These are phyloP conservation scores for Geococcyx californianus DNA, from an alignment of 2,113 vertebrate species.

Conservation along the genomic window DNA sequence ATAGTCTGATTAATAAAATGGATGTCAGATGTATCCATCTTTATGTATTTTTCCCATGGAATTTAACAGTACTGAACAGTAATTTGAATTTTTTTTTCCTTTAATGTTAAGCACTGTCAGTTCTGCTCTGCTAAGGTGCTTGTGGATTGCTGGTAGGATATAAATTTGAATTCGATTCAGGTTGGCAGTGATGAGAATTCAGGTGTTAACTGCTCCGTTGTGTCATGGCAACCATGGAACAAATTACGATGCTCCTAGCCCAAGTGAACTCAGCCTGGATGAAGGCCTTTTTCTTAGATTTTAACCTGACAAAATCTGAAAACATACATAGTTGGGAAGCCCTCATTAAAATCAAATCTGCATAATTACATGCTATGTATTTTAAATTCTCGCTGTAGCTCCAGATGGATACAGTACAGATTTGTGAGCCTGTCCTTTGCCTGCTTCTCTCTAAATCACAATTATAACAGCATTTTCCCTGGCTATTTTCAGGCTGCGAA, in stretches of 20 bases:
- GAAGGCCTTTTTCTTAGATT: not conserved
- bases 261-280: not conserved
- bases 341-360: not conserved
- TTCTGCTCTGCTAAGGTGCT: not conserved
- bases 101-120: not conserved
- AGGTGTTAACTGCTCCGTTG: not conserved
- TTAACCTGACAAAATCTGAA: not conserved
- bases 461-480: not conserved
- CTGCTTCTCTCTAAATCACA: not conserved
- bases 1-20: constrained; percentile 49
- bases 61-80: not conserved
- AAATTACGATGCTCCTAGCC: not conserved
- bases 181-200: not conserved
- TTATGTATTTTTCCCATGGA: not conserved
- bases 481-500: not conserved
- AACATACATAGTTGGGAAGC: not conserved
- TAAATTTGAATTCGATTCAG: not conserved
- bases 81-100: not conserved
- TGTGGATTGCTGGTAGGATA: not conserved
- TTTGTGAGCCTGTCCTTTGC: not conserved
- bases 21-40: not conserved
- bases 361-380: not conserved
- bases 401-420: not conserved
- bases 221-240: not conserved
- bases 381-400: not conserved